Conservation (phyloP, 2,113 vertebrate genomes). For the Corynorhinus townsendii region DNA sequence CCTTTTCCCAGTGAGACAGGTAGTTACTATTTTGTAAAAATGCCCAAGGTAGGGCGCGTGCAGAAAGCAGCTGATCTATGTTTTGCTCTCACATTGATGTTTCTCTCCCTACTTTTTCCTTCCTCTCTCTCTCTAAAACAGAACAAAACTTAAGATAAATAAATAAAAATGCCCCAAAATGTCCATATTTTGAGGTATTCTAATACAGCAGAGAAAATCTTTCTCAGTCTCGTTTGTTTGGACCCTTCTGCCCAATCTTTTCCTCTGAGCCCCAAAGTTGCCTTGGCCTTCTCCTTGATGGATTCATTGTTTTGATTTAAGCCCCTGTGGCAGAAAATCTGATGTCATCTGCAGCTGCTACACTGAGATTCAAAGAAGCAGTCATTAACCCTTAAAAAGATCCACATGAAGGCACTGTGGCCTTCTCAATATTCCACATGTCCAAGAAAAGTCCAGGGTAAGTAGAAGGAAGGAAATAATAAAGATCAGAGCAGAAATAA, state of each 20-base stretch:
- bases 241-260: constrained; percentile 41
- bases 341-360: constrained; percentile 75
- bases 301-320: constrained; percentile 60
- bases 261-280: constrained; percentile 43
- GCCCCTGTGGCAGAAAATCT: constrained; percentile 71
- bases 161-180: constrained; percentile 14
- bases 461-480: too few relatives aligned
- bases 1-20: not conserved
- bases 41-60: too few relatives aligned
- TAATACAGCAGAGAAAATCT: constrained; percentile 9
- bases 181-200: constrained; percentile 27
- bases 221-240: constrained; percentile 27
- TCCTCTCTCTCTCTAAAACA: not conserved
- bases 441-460: not conserved
- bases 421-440: not conserved
- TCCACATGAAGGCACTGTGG: not conserved
- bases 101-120: not conserved
- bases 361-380: constrained; percentile 48
- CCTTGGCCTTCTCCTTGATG: constrained; percentile 57
- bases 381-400: constrained; percentile 61
- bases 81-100: not conserved
- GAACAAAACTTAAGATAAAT: not conserved
- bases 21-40: not conserved
- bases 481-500: too few relatives aligned
- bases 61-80: not conserved